phyloP scores from a whole-genome alignment of 2,113 vertebrate species.

The Corythornis madagascariensis region DNA sequence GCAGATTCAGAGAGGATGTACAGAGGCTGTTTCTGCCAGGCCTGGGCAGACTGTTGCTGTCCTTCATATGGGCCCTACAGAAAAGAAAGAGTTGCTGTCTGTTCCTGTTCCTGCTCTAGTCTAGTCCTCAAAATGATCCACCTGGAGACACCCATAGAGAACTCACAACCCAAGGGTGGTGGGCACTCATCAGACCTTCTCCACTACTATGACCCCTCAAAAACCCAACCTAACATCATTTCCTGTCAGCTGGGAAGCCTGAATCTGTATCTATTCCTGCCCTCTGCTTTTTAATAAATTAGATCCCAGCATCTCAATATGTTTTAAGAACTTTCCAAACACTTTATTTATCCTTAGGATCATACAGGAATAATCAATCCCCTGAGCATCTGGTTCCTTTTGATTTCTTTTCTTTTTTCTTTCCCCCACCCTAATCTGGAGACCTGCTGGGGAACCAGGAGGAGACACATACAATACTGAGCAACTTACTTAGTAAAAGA shows the following conservation, averaged over 20 bases:
- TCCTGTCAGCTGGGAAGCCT: constrained; percentile 5
- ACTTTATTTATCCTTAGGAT: constrained; percentile 52
- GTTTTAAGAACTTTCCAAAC: constrained; percentile 32
- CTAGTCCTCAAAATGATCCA: accelerated
- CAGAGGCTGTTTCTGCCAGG: neutral
- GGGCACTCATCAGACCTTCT: neutral
- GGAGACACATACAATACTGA: neutral
- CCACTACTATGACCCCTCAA: neutral
- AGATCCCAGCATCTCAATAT: neutral
- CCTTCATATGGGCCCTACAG: neutral
- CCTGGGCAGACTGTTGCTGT: neutral
- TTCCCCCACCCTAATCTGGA: neutral
- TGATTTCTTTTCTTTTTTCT: neutral
- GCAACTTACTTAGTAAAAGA: neutral
- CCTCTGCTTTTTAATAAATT: constrained; percentile 42
- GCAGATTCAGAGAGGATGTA: neutral
- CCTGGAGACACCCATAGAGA: neutral
- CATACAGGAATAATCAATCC: constrained; percentile 46
- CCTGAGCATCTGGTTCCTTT: constrained; percentile 50
- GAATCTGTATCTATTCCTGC: neutral
- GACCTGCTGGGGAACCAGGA: constrained; percentile 35
- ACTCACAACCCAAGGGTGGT: neutral
- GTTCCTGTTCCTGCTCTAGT: neutral
- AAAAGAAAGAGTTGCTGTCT: neutral
- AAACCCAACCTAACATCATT: neutral